A percentile compares a stretch with the other conserved stretches of the same genome.
Evolutionary conservation across 2,888 invertebrate species (phyloP).

Genomic region (Calameuta filiformis): DNA sequence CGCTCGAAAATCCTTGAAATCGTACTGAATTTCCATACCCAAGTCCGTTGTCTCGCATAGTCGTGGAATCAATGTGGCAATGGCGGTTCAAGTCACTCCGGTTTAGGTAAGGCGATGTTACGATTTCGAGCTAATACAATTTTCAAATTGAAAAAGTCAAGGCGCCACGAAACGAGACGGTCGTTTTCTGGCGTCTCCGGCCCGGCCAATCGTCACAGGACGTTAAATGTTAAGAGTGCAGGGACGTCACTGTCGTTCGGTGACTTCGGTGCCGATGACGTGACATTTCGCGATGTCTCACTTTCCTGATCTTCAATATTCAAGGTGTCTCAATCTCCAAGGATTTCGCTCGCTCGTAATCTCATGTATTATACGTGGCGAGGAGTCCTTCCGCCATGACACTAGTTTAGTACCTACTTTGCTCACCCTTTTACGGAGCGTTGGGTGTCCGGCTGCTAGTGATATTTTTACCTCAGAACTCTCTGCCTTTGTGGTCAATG

Average conservation of each 20-base stretch:
- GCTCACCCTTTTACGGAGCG: neutral
- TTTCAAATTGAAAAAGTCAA: neutral
- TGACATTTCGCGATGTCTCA: neutral
- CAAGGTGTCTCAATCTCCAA: neutral
- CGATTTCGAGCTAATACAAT: neutral
- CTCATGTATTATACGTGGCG: neutral
- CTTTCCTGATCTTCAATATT: neutral
- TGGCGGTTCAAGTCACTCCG: neutral
- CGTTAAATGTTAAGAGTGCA: constrained; percentile 23
- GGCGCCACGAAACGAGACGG: neutral
- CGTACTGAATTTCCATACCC: neutral
- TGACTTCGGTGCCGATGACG: neutral
- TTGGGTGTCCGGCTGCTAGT: neutral
- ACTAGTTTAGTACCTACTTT: neutral
- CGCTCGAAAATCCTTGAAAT: neutral
- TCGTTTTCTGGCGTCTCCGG: neutral
- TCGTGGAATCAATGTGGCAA: neutral
- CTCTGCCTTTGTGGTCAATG: neutral
- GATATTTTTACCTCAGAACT: neutral
- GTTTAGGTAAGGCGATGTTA: neutral
- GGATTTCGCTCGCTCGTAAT: neutral
- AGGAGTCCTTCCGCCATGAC: neutral
- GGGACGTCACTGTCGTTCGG: neutral
- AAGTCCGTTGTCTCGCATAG: neutral
- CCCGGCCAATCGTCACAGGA: neutral